Base-by-base conservation (phyloP, 2,113 vertebrate genomes). In the Phrynocephalus versicolor region DNA sequence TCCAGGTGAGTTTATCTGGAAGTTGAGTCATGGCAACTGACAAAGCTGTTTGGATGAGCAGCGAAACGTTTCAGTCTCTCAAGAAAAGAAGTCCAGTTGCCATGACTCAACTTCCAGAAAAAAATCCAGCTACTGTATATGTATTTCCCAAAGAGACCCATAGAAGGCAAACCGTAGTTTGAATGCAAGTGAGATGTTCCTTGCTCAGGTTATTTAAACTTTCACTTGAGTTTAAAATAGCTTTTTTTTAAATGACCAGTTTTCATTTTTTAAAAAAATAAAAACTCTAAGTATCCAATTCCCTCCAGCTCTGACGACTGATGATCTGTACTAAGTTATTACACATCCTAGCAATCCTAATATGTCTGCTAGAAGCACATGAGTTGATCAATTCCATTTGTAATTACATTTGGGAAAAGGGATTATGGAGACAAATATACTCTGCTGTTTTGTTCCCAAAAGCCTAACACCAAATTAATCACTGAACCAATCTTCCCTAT, bases 351-450 rank as follows among this genome's bases (percentile, higher is more conserved):
- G 82, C 62, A 93, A 86, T 92, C 94, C 89, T 95, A 90, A 90
- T 89, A 83, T 77, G 35, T 89, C 79, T 91, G 1, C 82, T 92
- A 94, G 92, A 91, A 97, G 93, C 77, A 91, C 81, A 82, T 2
- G 84, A 92, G 85, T 88, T 95, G 92, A 96, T 95, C 93, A 95
- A 95, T 96, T 94, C 89, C 33, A 92, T 94, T 93, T 96, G 88
- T 94, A 95, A 96, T 95, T 96, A 93, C 90, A 89, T 94, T 93
- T 95, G 94, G 96, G 95, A 93, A 95, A 96, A 96, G 90, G 91
- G 92, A 95, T 95, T 96, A 93, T 92, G 57, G 90, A 95, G 93
- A 94, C 87, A 95, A 94, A 95, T 95, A 95, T 77, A 94, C 93
- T 93, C 89, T 93, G 85, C 83, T 95, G 69, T 91, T 95, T 91